Evolutionary conservation across 2,797 vertebrate genomes (phyloP).

Genomic region (Sardinella longiceps): DNA sequence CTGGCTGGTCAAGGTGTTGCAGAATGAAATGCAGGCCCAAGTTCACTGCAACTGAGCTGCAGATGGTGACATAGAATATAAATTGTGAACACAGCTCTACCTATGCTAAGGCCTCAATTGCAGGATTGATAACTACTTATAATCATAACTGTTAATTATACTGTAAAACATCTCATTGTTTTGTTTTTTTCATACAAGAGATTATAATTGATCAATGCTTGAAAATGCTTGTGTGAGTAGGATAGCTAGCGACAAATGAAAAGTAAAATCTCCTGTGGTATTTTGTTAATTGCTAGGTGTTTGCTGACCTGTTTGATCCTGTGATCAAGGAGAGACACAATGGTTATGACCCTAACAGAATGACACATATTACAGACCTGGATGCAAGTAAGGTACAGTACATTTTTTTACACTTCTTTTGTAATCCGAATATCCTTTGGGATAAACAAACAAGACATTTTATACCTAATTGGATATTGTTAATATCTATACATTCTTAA

Average conservation of each 20-base stretch:
- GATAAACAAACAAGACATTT: too few relatives aligned
- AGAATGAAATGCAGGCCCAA: too few relatives aligned
- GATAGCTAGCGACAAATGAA: too few relatives aligned
- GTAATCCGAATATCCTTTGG: too few relatives aligned
- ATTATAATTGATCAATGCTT: too few relatives aligned
- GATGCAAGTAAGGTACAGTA: slow-evolving; percentile 75
- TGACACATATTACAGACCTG: slow-evolving; percentile 81
- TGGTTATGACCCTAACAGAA: slow-evolving; percentile 77
- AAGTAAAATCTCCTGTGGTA: background rate
- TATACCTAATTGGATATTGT: too few relatives aligned
- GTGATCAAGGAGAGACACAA: slow-evolving; percentile 84
- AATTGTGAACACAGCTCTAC: background rate
- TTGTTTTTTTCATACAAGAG: background rate
- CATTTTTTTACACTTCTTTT: background rate
- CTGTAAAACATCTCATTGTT: too few relatives aligned
- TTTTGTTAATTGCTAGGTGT: slow-evolving; percentile 65
- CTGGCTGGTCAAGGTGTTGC: too few relatives aligned
- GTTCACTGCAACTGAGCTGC: too few relatives aligned
- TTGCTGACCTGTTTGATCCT: slow-evolving; percentile 79
- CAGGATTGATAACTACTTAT: background rate
- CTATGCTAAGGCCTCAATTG: background rate
- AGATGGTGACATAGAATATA: too few relatives aligned
- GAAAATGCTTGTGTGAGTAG: too few relatives aligned
- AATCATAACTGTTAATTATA: background rate
- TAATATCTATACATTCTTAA: too few relatives aligned